These are phyloP conservation scores for Laterallus jamaicensis DNA, from an alignment of 2,113 vertebrate genomes.

Conservation along the genomic window DNA sequence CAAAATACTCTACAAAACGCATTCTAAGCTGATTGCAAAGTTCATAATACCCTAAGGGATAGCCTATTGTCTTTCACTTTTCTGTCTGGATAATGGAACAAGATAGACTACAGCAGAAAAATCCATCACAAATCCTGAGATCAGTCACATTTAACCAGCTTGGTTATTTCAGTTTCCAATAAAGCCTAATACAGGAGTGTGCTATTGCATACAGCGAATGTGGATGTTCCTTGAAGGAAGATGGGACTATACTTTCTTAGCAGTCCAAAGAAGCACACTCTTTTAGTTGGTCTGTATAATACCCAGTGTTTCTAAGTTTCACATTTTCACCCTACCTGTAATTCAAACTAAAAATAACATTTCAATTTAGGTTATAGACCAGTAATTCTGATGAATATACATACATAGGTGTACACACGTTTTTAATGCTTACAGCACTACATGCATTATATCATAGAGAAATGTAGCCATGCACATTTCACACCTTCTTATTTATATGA, in stretches of 20 bases:
- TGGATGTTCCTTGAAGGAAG: background rate
- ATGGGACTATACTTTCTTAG: background rate
- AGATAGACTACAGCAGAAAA: background rate
- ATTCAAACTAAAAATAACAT: background rate
- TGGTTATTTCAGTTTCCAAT: background rate
- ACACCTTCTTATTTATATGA: background rate
- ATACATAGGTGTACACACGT: background rate
- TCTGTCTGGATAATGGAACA: background rate
- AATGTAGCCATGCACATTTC: background rate
- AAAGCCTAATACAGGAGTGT: background rate
- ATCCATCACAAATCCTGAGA: background rate
- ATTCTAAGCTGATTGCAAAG: background rate
- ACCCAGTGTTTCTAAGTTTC: background rate
- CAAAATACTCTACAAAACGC: background rate
- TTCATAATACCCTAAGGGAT: background rate
- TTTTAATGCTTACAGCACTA: background rate
- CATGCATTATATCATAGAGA: rapidly evolving
- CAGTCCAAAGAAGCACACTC: background rate
- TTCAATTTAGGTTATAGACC: background rate
- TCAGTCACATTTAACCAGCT: background rate
- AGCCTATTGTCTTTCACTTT: background rate
- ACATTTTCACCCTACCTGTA: background rate
- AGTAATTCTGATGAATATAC: background rate
- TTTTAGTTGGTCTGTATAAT: background rate
- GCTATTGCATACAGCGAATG: background rate